A percentile compares a stretch with the other conserved stretches of the same genome.
Evolutionary conservation across 2,888 invertebrate genomes (phyloP).

Genomic region (Copidosoma aretas): DNA sequence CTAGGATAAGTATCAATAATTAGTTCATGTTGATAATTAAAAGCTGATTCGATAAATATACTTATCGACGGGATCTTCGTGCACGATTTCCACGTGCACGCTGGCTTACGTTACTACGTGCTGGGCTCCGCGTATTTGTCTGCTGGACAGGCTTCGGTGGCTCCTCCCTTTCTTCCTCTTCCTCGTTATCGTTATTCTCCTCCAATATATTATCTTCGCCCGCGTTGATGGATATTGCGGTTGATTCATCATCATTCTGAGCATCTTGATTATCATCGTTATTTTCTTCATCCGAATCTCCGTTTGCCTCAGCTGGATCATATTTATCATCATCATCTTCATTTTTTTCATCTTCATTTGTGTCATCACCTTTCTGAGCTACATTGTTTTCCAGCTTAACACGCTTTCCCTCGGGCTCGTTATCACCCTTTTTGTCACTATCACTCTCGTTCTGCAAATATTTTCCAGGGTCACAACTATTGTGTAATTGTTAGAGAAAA

Average conservation of each 20-base stretch:
- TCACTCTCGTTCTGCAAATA: conserved; percentile 39
- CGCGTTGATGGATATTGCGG: conserved; percentile 30
- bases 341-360: conserved; percentile 42
- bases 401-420: conserved; percentile 34
- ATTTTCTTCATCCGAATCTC: conserved; percentile 53
- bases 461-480: conserved; percentile 9
- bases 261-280: conserved; percentile 33
- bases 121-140: conserved; percentile 2
- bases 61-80: conserved; percentile 59
- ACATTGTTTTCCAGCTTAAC: conserved; percentile 25
- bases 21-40: conserved; percentile 12
- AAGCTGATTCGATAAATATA: conserved; percentile 12
- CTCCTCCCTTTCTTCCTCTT: conserved; percentile 22
- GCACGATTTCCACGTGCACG: conserved; percentile 55
- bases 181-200: conserved; percentile 34
- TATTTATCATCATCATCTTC: conserved; percentile 53
- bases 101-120: conserved; percentile 49
- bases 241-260: conserved; percentile 37
- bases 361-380: conserved; percentile 33
- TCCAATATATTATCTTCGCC: conserved; percentile 29
- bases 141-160: conserved; percentile 18
- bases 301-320: conserved; percentile 56
- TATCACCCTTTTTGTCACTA: conserved; percentile 53
- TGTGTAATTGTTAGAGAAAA: background rate
- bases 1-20: conserved; percentile 12